Evolutionary conservation across 2,797 vertebrate genomes (phyloP).

Genomic region (Alosa sapidissima): DNA sequence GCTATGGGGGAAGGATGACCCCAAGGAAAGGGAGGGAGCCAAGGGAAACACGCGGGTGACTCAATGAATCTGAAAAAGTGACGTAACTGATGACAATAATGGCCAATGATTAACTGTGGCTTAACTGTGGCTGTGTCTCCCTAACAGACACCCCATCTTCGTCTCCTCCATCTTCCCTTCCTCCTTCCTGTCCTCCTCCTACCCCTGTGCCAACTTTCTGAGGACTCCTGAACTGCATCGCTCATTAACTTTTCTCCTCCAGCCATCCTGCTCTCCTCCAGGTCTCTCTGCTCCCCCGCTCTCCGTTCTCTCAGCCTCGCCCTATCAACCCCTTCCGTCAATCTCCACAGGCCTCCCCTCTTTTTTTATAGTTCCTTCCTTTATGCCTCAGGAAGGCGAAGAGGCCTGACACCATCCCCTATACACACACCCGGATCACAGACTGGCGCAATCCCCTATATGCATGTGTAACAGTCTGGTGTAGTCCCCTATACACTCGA

Average conservation of each 20-base stretch:
- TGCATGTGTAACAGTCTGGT: too few relatives aligned
- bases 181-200: slow-evolving; percentile 25
- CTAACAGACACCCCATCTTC: not conserved
- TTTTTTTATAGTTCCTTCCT: too few relatives aligned
- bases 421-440: too few relatives aligned
- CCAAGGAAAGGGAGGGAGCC: not conserved
- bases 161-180: not conserved
- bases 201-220: not conserved
- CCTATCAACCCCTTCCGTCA: too few relatives aligned
- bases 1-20: not conserved
- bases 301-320: not conserved
- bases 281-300: not conserved
- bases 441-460: too few relatives aligned
- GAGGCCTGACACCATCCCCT: too few relatives aligned
- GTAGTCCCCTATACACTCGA: too few relatives aligned
- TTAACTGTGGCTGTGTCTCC: not conserved
- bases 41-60: not conserved
- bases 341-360: too few relatives aligned
- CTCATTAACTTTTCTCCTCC: not conserved
- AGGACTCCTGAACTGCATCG: not conserved
- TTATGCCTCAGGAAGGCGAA: too few relatives aligned
- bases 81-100: not conserved
- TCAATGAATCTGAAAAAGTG: not conserved
- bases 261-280: not conserved
- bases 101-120: not conserved